Percentiles rank a stretch among this genome's conserved stretches.
Conservation (phyloP, 2,797 vertebrate species). For the Cichlasoma orientale region DNA sequence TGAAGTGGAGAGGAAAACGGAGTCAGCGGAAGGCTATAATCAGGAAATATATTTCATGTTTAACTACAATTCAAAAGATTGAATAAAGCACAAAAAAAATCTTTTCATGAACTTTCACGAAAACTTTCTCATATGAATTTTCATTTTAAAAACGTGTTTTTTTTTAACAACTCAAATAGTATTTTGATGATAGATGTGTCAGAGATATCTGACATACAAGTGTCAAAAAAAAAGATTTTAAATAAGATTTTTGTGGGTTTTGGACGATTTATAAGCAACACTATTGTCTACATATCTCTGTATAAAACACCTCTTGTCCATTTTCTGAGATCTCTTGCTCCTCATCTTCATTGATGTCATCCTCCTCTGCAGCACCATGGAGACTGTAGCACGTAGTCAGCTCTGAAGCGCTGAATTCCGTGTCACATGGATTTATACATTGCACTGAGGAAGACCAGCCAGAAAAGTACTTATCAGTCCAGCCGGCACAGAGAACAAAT, state of each 20-base stretch:
- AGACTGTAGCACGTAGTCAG: conserved; percentile 41
- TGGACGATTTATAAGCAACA: not conserved
- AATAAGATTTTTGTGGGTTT: not conserved
- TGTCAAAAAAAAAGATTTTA: not conserved
- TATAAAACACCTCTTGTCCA: conserved; percentile 68
- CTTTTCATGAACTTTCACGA: not conserved
- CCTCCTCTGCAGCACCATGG: conserved; percentile 36
- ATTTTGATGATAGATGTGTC: not conserved
- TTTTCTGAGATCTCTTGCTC: conserved; percentile 69
- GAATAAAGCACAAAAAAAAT: not conserved
- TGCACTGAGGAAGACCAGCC: conserved; percentile 47
- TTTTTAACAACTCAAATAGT: not conserved
- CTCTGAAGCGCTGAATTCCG: conserved; percentile 65
- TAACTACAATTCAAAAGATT: not conserved
- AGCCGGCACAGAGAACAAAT: not conserved
- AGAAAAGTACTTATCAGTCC: not conserved
- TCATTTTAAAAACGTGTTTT: not conserved
- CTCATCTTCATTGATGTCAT: conserved; percentile 35
- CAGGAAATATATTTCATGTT: conserved; percentile 9
- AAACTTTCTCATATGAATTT: conserved; percentile 6
- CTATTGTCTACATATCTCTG: not conserved
- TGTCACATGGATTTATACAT: conserved; percentile 68
- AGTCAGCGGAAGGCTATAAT: conserved; percentile 39
- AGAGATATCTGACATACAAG: not conserved
- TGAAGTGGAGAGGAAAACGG: conserved; percentile 46